phyloP scores from a whole-genome alignment of 2,888 invertebrate species.

The Dasypogon diadema region DNA sequence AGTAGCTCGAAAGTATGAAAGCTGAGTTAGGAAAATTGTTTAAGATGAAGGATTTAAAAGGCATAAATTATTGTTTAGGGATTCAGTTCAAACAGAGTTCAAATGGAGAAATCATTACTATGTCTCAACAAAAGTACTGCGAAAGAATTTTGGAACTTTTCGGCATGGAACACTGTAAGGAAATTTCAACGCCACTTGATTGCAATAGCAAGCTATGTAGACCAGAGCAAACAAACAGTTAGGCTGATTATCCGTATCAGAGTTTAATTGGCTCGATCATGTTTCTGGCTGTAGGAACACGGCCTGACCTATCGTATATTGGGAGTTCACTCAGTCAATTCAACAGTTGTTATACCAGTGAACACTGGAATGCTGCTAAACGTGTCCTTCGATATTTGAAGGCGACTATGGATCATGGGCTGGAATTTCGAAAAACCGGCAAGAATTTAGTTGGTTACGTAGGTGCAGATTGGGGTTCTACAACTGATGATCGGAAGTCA shows the following conservation, averaged over 20 bases:
- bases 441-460: conserved; percentile 52
- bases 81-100: conserved; percentile 20
- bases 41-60: conserved; percentile 4
- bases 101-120: not conserved
- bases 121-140: not conserved
- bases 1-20: not conserved
- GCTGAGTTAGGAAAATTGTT: not conserved
- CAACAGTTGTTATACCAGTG: conserved; percentile 55
- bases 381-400: conserved; percentile 57
- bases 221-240: not conserved
- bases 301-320: conserved; percentile 57
- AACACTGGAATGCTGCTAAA: conserved; percentile 54
- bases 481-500: conserved; percentile 55
- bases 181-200: not conserved
- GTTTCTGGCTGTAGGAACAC: conserved; percentile 52
- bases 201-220: not conserved
- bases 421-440: conserved; percentile 52
- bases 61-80: conserved; percentile 14
- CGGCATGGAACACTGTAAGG: not conserved
- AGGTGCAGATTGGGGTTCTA: conserved; percentile 58
- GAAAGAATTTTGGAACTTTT: not conserved
- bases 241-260: conserved; percentile 50
- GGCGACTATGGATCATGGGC: conserved; percentile 53
- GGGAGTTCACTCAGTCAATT: conserved; percentile 55
- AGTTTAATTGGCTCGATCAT: conserved; percentile 55